Percentiles rank a stretch among this genome's conserved stretches.
phyloP scores from a whole-genome alignment of 37 sponge, comb jelly and placozoan genomes.

The Spongia lamella region DNA sequence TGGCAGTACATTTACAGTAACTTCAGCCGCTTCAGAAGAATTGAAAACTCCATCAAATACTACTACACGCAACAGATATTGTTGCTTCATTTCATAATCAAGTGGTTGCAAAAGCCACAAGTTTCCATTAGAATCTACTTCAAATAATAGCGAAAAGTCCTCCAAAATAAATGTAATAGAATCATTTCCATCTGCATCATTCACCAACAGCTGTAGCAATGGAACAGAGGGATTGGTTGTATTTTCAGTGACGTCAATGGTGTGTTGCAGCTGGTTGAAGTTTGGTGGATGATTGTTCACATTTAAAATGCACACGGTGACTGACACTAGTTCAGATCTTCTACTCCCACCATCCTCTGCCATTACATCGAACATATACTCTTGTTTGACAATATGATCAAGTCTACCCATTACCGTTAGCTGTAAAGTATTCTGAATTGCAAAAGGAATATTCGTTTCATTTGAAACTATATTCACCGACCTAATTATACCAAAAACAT shows the following conservation, averaged over 20 bases:
- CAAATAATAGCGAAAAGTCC: neutral
- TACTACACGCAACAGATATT: slow-evolving; percentile 15
- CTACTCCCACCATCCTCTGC: slow-evolving; percentile 49
- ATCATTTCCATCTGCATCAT: slow-evolving; percentile 25
- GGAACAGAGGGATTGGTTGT: slow-evolving; percentile 9
- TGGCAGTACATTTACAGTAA: slow-evolving; percentile 1
- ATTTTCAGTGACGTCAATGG: slow-evolving; percentile 1
- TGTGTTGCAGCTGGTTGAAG: slow-evolving; percentile 9
- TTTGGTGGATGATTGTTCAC: slow-evolving; percentile 20
- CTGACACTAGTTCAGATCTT: slow-evolving; percentile 37
- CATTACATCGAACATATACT: slow-evolving; percentile 35
- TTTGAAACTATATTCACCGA: neutral
- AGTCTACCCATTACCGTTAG: slow-evolving; percentile 17
- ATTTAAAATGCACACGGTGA: slow-evolving; percentile 21
- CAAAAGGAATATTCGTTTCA: slow-evolving; percentile 3
- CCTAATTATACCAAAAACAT: slow-evolving; percentile 18
- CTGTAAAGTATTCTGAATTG: slow-evolving; percentile 12
- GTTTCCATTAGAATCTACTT: neutral
- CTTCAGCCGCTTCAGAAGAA: neutral
- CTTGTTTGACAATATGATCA: slow-evolving; percentile 4
- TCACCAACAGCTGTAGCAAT: slow-evolving; percentile 16
- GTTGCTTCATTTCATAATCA: slow-evolving; percentile 31
- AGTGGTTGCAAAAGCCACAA: slow-evolving; percentile 23
- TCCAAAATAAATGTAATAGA: slow-evolving; percentile 3
- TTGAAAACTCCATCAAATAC: slow-evolving; percentile 47